Evolutionary conservation across 1,140 invertebrate genomes (phyloP).

Genomic region (Bombus affinis): DNA sequence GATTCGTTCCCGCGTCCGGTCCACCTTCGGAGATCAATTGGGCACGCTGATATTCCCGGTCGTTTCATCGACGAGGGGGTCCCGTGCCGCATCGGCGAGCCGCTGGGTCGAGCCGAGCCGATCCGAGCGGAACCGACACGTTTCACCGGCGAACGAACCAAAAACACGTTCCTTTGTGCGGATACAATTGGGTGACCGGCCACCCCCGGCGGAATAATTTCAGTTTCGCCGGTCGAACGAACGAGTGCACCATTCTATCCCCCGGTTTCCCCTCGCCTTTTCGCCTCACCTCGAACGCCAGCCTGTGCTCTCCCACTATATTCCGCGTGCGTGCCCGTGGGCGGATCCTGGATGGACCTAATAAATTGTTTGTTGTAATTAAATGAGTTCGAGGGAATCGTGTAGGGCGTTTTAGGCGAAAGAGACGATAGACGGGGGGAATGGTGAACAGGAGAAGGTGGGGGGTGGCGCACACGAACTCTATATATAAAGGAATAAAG

Average conservation of each 20-base stretch:
- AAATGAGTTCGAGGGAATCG: slow-evolving; percentile 82
- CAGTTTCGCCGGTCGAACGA: slow-evolving; percentile 53
- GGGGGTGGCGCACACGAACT: slow-evolving; percentile 45
- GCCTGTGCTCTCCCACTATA: slow-evolving; percentile 36
- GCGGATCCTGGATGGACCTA: slow-evolving; percentile 80
- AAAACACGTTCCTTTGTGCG: slow-evolving; percentile 54
- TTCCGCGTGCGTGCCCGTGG: slow-evolving; percentile 71
- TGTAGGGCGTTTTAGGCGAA: slow-evolving; percentile 72
- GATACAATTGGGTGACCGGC: slow-evolving; percentile 44
- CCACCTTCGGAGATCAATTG: slow-evolving; percentile 35
- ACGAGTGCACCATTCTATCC: slow-evolving; percentile 48
- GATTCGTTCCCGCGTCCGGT: slow-evolving; percentile 13
- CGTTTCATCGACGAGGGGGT: slow-evolving; percentile 22
- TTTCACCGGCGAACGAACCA: slow-evolving; percentile 50
- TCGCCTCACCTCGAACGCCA: slow-evolving; percentile 23
- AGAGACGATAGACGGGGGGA: slow-evolving; percentile 2
- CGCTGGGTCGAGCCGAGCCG: neutral
- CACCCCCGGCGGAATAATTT: slow-evolving; percentile 63
- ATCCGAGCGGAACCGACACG: slow-evolving; percentile 45
- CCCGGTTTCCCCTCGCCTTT: slow-evolving; percentile 51
- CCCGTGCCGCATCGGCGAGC: neutral
- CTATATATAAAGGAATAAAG: slow-evolving; percentile 80
- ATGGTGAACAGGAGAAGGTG: neutral
- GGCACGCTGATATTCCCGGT: slow-evolving; percentile 28
- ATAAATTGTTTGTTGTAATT: slow-evolving; percentile 83